phyloP scores from a whole-genome alignment of 1,140 invertebrate genomes.

The Macrotrachela quadricornifera region DNA sequence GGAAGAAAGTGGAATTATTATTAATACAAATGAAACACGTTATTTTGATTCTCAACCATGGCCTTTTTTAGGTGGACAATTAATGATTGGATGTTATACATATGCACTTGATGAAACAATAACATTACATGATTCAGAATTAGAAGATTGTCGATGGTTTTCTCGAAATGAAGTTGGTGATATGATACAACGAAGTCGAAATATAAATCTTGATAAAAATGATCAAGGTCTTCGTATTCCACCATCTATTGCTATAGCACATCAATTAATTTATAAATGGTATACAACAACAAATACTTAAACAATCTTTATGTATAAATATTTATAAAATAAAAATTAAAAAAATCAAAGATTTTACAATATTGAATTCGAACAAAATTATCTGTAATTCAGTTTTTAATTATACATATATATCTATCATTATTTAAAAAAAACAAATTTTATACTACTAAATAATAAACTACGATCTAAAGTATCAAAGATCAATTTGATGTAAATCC shows the following conservation, averaged over 20 bases:
- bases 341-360: too few relatives aligned
- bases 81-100: constrained; percentile 38
- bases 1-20: constrained; percentile 38
- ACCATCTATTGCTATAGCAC: constrained; percentile 34
- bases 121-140: constrained; percentile 32
- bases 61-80: constrained; percentile 35
- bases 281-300: too few relatives aligned
- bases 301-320: too few relatives aligned
- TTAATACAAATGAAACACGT: constrained; percentile 30
- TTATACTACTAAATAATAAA: too few relatives aligned
- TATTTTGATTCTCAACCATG: constrained; percentile 38
- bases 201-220: constrained; percentile 14
- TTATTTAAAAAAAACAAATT: too few relatives aligned
- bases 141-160: constrained; percentile 39
- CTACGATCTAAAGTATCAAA: too few relatives aligned
- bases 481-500: too few relatives aligned
- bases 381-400: too few relatives aligned
- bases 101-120: constrained; percentile 21
- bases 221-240: constrained; percentile 30
- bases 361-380: too few relatives aligned
- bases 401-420: too few relatives aligned
- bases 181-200: constrained; percentile 15
- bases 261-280: constrained; percentile 33
- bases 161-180: constrained; percentile 27
- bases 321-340: too few relatives aligned